Evolutionary conservation across 2,113 vertebrate species (phyloP).

Genomic region (Boleophthalmus pectinirostris): DNA sequence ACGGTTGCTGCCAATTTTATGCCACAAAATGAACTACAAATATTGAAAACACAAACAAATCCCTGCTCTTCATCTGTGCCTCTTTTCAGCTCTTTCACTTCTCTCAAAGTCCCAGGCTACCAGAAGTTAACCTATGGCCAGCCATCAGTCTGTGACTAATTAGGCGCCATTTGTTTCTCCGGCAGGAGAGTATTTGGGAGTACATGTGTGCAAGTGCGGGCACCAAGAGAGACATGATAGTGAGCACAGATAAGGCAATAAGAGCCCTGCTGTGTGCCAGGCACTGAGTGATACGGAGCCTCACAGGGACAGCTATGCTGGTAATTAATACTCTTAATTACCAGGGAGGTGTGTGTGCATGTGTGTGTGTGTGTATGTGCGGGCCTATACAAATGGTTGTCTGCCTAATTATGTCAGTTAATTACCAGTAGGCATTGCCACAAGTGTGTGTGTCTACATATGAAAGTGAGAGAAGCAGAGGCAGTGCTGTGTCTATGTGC

Average conservation of each 20-base stretch:
- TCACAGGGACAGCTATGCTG: constrained; percentile 70
- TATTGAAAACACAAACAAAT: constrained; percentile 18
- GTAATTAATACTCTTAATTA: constrained; percentile 79
- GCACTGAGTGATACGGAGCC: constrained; percentile 71
- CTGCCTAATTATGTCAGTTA: constrained; percentile 74
- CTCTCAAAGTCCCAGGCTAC: constrained; percentile 23
- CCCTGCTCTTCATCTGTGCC: constrained; percentile 13
- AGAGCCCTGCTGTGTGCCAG: constrained; percentile 61
- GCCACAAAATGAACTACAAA: constrained; percentile 19
- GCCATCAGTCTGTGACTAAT: constrained; percentile 62
- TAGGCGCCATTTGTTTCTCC: constrained; percentile 56
- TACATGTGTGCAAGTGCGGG: constrained; percentile 46
- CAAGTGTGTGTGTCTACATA: constrained; percentile 42
- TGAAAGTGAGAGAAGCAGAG: constrained; percentile 28
- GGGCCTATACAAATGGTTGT: constrained; percentile 66
- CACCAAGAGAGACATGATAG: constrained; percentile 41
- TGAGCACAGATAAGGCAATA: constrained; percentile 67
- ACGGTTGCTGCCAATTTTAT: not conserved
- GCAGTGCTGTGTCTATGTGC: constrained; percentile 13
- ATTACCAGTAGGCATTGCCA: constrained; percentile 65
- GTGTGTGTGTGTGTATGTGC: constrained; percentile 46
- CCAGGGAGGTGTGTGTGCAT: constrained; percentile 46
- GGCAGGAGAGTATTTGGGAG: constrained; percentile 56
- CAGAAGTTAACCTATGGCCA: constrained; percentile 52
- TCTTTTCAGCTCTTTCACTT: constrained; percentile 16